Conservation (phyloP, 1,140 invertebrate genomes). For the Trachelipus rathkii region DNA sequence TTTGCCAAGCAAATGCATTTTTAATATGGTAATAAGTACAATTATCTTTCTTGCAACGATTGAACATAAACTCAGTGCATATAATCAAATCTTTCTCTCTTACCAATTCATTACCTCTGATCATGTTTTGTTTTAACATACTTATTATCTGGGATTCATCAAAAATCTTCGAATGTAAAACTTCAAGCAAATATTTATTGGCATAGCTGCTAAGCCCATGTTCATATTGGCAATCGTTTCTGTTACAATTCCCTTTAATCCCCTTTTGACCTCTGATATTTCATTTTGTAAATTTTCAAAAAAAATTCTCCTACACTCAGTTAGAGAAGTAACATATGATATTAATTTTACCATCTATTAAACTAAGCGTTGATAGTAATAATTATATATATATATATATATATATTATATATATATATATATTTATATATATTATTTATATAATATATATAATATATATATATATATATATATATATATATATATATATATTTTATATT, state of each 20-base stretch:
- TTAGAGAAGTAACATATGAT: too few relatives aligned
- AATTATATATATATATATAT: too few relatives aligned
- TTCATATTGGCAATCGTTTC: slow-evolving; percentile 18
- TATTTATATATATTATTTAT: background rate
- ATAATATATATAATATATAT: too few relatives aligned
- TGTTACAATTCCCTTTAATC: slow-evolving; percentile 29
- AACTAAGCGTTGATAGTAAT: too few relatives aligned
- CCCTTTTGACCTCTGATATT: slow-evolving; percentile 31
- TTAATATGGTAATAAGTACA: slow-evolving; percentile 32
- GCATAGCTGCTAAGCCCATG: slow-evolving; percentile 27
- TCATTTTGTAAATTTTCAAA: slow-evolving; percentile 29
- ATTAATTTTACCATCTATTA: too few relatives aligned
- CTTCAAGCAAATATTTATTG: slow-evolving; percentile 22
- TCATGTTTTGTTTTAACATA: slow-evolving; percentile 26
- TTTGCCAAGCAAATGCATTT: slow-evolving; percentile 31
- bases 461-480: too few relatives aligned
- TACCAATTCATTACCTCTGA: background rate
- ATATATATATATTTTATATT: too few relatives aligned
- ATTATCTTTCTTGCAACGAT: slow-evolving; percentile 26
- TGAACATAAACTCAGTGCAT: slow-evolving; percentile 28
- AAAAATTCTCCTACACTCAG: slow-evolving; percentile 15
- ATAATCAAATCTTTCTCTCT: slow-evolving; percentile 17
- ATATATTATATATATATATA: too few relatives aligned
- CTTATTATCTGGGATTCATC: background rate
- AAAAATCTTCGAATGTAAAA: slow-evolving; percentile 8